Conservation (phyloP, 1,140 invertebrate species). For the Saccostrea glomerata region DNA sequence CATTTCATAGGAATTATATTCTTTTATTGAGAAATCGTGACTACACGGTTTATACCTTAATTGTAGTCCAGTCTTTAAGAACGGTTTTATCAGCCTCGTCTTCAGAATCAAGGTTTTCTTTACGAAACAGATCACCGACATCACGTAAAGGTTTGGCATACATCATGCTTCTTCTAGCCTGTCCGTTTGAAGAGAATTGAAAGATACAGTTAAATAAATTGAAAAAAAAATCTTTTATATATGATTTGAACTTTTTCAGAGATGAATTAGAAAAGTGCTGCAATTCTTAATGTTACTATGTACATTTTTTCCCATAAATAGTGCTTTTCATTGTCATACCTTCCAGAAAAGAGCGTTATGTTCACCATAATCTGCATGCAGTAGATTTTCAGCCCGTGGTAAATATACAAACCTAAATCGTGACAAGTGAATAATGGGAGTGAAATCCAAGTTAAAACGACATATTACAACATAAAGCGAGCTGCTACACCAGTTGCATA, state of each 20-base stretch:
- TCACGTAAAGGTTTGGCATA: constrained; percentile 87
- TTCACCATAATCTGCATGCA: constrained; percentile 69
- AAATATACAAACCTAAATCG: constrained; percentile 55
- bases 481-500: too few relatives aligned
- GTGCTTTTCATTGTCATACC: constrained; percentile 77
- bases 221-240: neutral
- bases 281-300: too few relatives aligned
- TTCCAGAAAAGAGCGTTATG: constrained; percentile 69
- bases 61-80: constrained; percentile 83
- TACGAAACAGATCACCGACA: constrained; percentile 87
- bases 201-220: neutral
- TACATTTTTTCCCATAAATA: too few relatives aligned
- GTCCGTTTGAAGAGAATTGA: neutral
- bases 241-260: too few relatives aligned
- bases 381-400: constrained; percentile 59
- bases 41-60: constrained; percentile 79
- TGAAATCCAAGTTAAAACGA: neutral
- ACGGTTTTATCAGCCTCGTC: constrained; percentile 84
- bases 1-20: too few relatives aligned
- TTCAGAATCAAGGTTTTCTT: constrained; percentile 84
- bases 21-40: neutral
- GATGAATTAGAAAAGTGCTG: too few relatives aligned
- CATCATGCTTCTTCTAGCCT: constrained; percentile 90
- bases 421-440: neutral
- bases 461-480: neutral